Evolutionary conservation across 2,113 vertebrate species (phyloP), one percentile per base, ranked within the genome.

Genomic region (Phalacrocorax aristotelis): DNA sequence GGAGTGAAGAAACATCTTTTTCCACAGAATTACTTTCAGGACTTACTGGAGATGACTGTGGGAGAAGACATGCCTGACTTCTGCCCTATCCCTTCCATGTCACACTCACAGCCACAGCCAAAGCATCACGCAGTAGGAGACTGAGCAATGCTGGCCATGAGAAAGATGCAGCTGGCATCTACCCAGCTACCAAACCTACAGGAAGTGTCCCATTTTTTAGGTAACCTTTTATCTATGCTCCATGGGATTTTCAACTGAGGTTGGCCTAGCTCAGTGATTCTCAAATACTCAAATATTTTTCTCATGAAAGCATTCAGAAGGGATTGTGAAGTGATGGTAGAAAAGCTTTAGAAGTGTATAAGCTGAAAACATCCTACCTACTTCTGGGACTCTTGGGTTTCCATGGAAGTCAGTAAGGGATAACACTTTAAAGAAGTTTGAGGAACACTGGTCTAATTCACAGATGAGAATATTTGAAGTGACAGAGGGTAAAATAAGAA

Each of bases 391-490:
- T 92, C 79, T 20, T 46, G 20, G 16, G 76, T 90, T 89, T 89
- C 77, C 38, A 78, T 64, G 55, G 68, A 93, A 93, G 94, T 54
- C 68, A 83, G 42, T 69, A 88, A 89, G 42, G 40, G 62, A 65
- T 42, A 90, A 52, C 29, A 81, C 36, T 83, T 92, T 61, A 93
- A 95, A 93, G 78, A 93, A 74, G 58, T 88, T 85, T 89, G 86
- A 92, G 58, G 58, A 96, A 83, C 62, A 26, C 18, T 46, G 46
- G 38, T 51, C 64, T 92, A 83, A 89, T 49, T 54, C 62, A 77
- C 11, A 94, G 75, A 91, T 1, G 3, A 93, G 62, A 88, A 86
- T 65, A 93, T 81, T 42, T 91, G 52, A 90, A 95, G 38, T 55
- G 66, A 81, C n/a, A 94, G 51, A 75, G 65, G 26, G 57, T 51